phyloP scores from a whole-genome alignment of 2,888 invertebrate genomes.

The Copidosoma aretas region DNA sequence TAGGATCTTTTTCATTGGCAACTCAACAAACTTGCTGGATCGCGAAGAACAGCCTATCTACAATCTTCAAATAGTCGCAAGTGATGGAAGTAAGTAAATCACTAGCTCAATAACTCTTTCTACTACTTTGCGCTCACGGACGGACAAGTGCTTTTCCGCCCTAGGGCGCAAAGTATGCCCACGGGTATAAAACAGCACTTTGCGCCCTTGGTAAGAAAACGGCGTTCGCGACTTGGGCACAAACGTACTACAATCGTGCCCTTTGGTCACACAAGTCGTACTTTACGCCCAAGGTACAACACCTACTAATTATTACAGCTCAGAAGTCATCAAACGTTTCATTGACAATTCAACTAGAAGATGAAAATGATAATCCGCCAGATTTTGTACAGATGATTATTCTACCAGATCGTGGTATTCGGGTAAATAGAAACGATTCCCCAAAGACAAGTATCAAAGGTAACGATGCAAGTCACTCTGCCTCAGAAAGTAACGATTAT shows the following conservation, averaged over 20 bases:
- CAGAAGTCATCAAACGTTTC: conserved; percentile 78
- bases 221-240: too few relatives aligned
- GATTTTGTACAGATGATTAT: conserved; percentile 75
- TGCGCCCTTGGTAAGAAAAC: too few relatives aligned
- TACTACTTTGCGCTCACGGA: too few relatives aligned
- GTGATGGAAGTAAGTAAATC: conserved; percentile 67
- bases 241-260: too few relatives aligned
- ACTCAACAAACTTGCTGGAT: conserved; percentile 67
- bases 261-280: too few relatives aligned
- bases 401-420: conserved; percentile 72
- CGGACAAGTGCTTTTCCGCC: too few relatives aligned
- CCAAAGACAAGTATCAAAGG: neutral
- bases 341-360: conserved; percentile 74
- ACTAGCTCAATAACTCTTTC: too few relatives aligned
- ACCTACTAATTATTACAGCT: too few relatives aligned
- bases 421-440: conserved; percentile 67
- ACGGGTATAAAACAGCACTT: too few relatives aligned
- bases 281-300: too few relatives aligned
- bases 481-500: conserved; percentile 41
- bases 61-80: conserved; percentile 75
- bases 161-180: too few relatives aligned
- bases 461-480: neutral
- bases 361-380: conserved; percentile 84
- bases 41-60: conserved; percentile 76
- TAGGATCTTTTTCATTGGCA: conserved; percentile 68